These are phyloP conservation scores for Thera britannica DNA, from an alignment of 2,888 invertebrate species.

Conservation along the genomic window DNA sequence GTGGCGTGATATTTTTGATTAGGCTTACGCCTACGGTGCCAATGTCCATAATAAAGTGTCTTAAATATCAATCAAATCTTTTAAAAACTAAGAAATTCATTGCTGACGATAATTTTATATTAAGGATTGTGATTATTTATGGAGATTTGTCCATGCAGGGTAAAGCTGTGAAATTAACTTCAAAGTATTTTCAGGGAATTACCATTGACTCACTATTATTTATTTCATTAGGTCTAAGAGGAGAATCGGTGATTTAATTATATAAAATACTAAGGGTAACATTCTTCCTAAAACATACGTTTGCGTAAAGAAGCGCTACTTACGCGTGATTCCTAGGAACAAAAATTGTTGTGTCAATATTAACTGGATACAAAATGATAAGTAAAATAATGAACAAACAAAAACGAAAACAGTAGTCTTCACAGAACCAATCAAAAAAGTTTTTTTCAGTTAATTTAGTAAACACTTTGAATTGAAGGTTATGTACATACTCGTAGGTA, in stretches of 20 bases:
- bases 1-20: slow-evolving; percentile 10
- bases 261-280: slow-evolving; percentile 67
- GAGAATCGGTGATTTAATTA: slow-evolving; percentile 49
- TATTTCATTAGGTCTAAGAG: slow-evolving; percentile 49
- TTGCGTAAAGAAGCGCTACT: slow-evolving; percentile 66
- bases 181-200: slow-evolving; percentile 42
- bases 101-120: slow-evolving; percentile 24
- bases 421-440: slow-evolving; percentile 6
- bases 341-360: slow-evolving; percentile 73
- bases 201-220: slow-evolving; percentile 47
- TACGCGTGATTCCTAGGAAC: slow-evolving; percentile 85
- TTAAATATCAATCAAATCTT: slow-evolving; percentile 18
- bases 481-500: no score
- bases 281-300: slow-evolving; percentile 72
- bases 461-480: not conserved
- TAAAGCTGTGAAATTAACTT: slow-evolving; percentile 50
- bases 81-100: slow-evolving; percentile 16
- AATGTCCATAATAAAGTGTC: not conserved
- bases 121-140: slow-evolving; percentile 42
- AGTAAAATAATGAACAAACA: slow-evolving; percentile 40
- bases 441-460: not conserved
- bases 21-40: not conserved
- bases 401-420: slow-evolving; percentile 21
- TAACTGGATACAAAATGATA: slow-evolving; percentile 53
- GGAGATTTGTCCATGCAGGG: slow-evolving; percentile 63